Conservation (phyloP, 2,888 invertebrate species). For the Idaea biselata region DNA sequence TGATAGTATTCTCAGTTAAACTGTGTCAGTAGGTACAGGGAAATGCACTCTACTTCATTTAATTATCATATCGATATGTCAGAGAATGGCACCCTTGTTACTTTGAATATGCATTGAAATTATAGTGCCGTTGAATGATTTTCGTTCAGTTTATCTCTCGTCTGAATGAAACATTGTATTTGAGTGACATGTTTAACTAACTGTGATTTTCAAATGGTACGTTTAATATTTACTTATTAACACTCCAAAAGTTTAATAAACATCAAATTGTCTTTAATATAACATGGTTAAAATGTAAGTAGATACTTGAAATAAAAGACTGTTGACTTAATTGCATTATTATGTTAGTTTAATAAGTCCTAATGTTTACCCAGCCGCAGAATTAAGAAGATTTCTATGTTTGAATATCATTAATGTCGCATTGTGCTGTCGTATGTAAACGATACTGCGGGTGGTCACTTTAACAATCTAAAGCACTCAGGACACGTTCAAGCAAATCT, state of each 20-base stretch:
- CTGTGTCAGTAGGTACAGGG: slow-evolving; percentile 44
- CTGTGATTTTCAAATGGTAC: background rate
- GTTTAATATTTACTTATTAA: background rate
- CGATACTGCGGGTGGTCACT: slow-evolving; percentile 28
- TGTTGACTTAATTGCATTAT: background rate
- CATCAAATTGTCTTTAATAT: background rate
- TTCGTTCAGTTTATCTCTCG: background rate
- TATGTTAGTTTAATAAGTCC: slow-evolving; percentile 4
- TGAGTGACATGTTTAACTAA: background rate
- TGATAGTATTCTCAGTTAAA: slow-evolving; percentile 52
- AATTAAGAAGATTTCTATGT: slow-evolving; percentile 3
- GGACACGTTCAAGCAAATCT: slow-evolving; percentile 2
- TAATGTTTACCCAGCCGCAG: background rate
- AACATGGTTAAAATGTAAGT: background rate
- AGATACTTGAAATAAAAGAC: background rate
- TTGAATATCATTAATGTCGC: slow-evolving; percentile 19
- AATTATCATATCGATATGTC: slow-evolving; percentile 18
- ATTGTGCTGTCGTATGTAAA: slow-evolving; percentile 31
- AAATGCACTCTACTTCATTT: slow-evolving; percentile 22
- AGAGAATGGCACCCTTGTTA: slow-evolving; percentile 7
- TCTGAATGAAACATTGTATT: background rate
- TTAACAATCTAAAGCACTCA: slow-evolving; percentile 6
- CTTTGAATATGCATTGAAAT: slow-evolving; percentile 1
- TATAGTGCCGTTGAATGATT: background rate
- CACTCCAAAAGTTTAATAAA: too few relatives aligned